phyloP scores from a whole-genome alignment of 2,113 vertebrate species.

The Corythoichthys intestinalis region DNA sequence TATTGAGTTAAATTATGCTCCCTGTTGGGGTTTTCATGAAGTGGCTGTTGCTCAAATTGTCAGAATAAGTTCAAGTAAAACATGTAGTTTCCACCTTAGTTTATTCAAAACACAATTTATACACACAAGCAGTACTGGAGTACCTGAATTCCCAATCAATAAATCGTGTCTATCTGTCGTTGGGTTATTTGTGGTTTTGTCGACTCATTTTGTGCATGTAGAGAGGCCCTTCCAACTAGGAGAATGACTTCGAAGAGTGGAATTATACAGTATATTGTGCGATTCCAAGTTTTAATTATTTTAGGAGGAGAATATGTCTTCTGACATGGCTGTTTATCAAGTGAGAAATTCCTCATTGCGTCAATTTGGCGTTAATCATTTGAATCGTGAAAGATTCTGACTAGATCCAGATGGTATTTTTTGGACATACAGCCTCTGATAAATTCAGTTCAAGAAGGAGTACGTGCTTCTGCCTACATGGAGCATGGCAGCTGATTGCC shows the following conservation, averaged over 20 bases:
- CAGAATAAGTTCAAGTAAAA: too few species aligned
- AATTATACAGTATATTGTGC: neutral
- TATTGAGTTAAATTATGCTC: too few species aligned
- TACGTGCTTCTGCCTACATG: neutral
- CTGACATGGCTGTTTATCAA: constrained; percentile 4
- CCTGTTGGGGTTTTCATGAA: too few species aligned
- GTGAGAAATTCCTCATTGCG: constrained; percentile 1
- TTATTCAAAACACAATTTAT: neutral
- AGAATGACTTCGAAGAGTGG: neutral
- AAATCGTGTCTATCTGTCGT: neutral
- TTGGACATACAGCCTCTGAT: neutral
- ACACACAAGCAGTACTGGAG: neutral
- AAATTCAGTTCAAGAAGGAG: neutral
- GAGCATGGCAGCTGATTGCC: neutral
- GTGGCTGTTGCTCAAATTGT: too few species aligned
- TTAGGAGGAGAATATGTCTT: neutral
- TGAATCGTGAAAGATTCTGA: neutral
- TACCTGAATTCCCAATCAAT: neutral
- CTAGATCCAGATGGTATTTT: constrained; percentile 2
- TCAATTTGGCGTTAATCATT: neutral
- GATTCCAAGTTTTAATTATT: neutral
- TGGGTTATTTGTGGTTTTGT: neutral
- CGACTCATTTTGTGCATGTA: neutral
- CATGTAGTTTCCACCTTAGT: neutral
- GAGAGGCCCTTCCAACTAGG: neutral